A percentile compares a stretch with the other conserved stretches of the same genome.
These are phyloP conservation scores for Drosophila bocki DNA, from an alignment of 1,140 invertebrate species.

Conservation along the genomic window DNA sequence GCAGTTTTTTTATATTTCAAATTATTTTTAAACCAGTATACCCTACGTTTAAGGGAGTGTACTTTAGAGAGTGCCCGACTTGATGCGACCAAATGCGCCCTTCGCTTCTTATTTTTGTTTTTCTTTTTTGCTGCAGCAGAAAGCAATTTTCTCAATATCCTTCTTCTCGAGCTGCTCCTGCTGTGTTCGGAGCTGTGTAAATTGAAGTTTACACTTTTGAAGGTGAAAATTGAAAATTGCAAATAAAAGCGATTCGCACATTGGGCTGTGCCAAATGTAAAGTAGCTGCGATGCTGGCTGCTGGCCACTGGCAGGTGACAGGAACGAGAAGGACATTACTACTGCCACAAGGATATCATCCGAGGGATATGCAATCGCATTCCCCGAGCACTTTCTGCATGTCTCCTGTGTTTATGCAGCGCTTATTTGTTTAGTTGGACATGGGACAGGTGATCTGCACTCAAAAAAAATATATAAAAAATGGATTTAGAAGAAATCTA, in stretches of 20 bases:
- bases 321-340: slow-evolving; percentile 11
- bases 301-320: slow-evolving; percentile 47
- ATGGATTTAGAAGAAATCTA: not conserved
- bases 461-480: not conserved
- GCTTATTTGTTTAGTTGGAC: slow-evolving; percentile 62
- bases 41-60: not conserved
- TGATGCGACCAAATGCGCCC: slow-evolving; percentile 27
- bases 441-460: slow-evolving; percentile 35
- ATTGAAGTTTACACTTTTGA: slow-evolving; percentile 76
- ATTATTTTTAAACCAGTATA: not conserved
- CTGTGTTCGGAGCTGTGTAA: slow-evolving; percentile 47
- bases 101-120: slow-evolving; percentile 17
- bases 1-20: no score
- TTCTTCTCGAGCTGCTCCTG: slow-evolving; percentile 20
- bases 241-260: slow-evolving; percentile 73
- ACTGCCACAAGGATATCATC: slow-evolving; percentile 35
- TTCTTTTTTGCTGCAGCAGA: slow-evolving; percentile 26
- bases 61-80: not conserved
- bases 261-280: slow-evolving; percentile 63
- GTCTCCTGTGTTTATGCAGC: slow-evolving; percentile 63
- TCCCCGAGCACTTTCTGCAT: slow-evolving; percentile 20
- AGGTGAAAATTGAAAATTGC: slow-evolving; percentile 80
- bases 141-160: slow-evolving; percentile 67
- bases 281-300: slow-evolving; percentile 59
- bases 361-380: slow-evolving; percentile 8